These are phyloP conservation scores for Myotis vivesi DNA, from an alignment of 2,797 vertebrate species.

Conservation along the genomic window DNA sequence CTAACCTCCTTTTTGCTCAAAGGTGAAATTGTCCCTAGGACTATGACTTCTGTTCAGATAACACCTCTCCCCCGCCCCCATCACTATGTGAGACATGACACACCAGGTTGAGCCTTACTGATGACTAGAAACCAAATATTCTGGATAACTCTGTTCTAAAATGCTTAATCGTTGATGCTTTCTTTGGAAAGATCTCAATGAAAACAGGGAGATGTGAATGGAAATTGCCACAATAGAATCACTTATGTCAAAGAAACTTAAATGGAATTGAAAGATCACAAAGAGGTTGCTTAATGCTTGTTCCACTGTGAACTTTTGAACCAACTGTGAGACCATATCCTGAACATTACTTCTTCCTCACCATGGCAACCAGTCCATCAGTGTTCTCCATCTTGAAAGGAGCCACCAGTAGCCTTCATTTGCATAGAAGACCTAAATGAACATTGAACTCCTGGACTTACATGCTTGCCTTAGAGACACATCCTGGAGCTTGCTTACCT, in stretches of 20 bases:
- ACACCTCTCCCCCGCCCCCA: not conserved
- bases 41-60: not conserved
- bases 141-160: not conserved
- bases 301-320: not conserved
- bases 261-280: not conserved
- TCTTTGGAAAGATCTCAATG: not conserved
- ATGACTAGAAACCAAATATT: not conserved
- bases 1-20: not conserved
- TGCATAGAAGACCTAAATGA: not conserved
- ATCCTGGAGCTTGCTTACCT: not conserved
- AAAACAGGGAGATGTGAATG: not conserved
- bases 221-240: not conserved
- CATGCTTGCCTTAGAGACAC: not conserved
- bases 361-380: not conserved
- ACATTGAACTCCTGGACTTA: not conserved
- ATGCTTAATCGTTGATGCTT: not conserved
- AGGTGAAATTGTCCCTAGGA: not conserved
- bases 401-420: not conserved
- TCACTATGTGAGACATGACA: not conserved
- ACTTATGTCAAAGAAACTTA: not conserved
- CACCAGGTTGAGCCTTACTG: not conserved
- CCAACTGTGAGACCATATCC: not conserved
- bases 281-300: not conserved
- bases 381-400: not conserved
- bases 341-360: not conserved